These are phyloP conservation scores for Tachysurus vachellii DNA, from an alignment of 2,113 vertebrate species.

Conservation along the genomic window DNA sequence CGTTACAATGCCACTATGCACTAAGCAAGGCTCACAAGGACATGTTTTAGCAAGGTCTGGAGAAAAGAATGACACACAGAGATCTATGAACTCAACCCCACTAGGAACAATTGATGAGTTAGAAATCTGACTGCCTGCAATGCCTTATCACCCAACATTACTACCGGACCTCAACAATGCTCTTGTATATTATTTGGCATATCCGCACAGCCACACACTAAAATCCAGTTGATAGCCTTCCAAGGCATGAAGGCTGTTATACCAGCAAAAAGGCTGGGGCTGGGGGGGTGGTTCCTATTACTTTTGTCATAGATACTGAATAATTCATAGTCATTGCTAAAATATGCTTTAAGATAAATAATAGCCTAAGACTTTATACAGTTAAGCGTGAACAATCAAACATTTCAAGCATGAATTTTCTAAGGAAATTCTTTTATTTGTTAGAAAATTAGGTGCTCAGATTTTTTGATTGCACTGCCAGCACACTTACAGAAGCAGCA, in stretches of 20 bases:
- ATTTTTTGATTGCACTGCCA: not conserved
- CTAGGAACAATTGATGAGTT: not conserved
- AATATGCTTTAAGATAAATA: not conserved
- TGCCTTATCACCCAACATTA: not conserved
- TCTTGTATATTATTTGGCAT: not conserved
- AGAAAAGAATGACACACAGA: not conserved
- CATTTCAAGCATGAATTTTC: not conserved
- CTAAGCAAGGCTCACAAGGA: not conserved
- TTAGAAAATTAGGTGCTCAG: not conserved
- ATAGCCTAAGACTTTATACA: not conserved
- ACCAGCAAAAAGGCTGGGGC: not conserved
- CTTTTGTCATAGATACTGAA: not conserved
- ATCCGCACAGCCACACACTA: not conserved
- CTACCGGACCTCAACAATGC: not conserved
- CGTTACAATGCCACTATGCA: not conserved
- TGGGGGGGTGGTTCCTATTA: not conserved
- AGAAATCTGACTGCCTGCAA: not conserved
- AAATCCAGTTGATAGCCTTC: not conserved
- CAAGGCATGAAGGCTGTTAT: no score
- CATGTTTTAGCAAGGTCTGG: not conserved
- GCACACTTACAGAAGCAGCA: not conserved
- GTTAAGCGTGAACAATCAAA: not conserved
- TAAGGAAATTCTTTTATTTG: not conserved
- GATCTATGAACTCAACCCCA: not conserved
- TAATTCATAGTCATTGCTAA: not conserved